Conservation (phyloP, 2,113 vertebrate genomes). For the Eretmochelys imbricata region DNA sequence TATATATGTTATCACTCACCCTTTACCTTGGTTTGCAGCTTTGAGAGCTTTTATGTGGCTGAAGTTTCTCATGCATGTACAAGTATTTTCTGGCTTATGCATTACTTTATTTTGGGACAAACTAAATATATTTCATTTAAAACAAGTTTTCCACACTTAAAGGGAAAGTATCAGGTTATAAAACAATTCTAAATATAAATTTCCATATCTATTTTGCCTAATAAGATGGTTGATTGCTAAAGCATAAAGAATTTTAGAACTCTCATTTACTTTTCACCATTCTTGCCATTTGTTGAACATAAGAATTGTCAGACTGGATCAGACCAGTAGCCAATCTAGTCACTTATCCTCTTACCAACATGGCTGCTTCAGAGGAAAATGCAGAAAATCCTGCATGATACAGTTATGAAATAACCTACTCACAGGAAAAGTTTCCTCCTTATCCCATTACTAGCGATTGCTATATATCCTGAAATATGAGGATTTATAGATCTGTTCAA, state of each 20-base stretch:
- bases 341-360: neutral
- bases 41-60: neutral
- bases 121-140: neutral
- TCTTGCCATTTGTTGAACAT: neutral
- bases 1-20: no score
- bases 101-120: neutral
- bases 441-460: neutral
- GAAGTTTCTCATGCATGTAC: neutral
- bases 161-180: neutral
- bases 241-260: rapidly evolving
- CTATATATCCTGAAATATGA: neutral
- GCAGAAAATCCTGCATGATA: neutral
- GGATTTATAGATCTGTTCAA: neutral
- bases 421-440: neutral
- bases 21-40: neutral
- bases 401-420: neutral
- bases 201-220: neutral
- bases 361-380: neutral
- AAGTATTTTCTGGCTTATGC: neutral
- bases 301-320: rapidly evolving
- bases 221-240: neutral
- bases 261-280: neutral
- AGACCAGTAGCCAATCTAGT: neutral
- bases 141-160: neutral
- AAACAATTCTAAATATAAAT: rapidly evolving